Evolutionary conservation across 2,113 vertebrate species (phyloP).

Genomic region (Callocephalon fimbriatum): DNA sequence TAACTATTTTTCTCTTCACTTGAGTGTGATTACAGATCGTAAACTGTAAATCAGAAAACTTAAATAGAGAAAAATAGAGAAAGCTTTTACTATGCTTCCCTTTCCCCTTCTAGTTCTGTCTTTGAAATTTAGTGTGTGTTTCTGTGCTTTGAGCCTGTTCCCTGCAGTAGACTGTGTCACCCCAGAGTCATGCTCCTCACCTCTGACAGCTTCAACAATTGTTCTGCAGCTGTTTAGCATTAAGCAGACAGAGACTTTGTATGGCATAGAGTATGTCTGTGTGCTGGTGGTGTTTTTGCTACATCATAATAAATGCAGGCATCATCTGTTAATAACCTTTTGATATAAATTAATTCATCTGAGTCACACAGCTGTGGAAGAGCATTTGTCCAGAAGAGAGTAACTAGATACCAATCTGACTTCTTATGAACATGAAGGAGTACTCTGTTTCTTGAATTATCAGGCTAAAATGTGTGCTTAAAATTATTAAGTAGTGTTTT

Average conservation of each 20-base stretch:
- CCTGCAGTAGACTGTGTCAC: background rate
- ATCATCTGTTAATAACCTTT: background rate
- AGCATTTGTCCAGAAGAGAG: background rate
- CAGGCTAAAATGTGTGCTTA: background rate
- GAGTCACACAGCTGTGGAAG: background rate
- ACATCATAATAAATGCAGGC: background rate
- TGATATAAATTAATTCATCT: background rate
- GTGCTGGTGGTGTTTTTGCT: background rate
- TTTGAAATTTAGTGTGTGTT: background rate
- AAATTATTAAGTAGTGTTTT: background rate
- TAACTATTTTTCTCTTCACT: background rate
- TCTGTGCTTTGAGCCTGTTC: background rate
- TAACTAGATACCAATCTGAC: background rate
- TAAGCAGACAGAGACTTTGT: background rate
- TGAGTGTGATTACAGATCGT: fast-evolving
- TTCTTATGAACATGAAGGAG: background rate
- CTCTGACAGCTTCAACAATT: background rate
- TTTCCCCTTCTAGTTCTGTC: background rate
- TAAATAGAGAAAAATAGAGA: background rate
- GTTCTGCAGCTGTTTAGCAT: background rate
- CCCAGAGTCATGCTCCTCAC: background rate
- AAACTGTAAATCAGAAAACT: background rate
- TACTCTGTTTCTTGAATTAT: background rate
- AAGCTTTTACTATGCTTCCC: background rate
- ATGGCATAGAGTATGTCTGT: fast-evolving